Percentiles rank a stretch among this genome's conserved stretches.
Evolutionary conservation across 2,113 vertebrate species (phyloP).

Genomic region (Chlamydotis undulata): DNA sequence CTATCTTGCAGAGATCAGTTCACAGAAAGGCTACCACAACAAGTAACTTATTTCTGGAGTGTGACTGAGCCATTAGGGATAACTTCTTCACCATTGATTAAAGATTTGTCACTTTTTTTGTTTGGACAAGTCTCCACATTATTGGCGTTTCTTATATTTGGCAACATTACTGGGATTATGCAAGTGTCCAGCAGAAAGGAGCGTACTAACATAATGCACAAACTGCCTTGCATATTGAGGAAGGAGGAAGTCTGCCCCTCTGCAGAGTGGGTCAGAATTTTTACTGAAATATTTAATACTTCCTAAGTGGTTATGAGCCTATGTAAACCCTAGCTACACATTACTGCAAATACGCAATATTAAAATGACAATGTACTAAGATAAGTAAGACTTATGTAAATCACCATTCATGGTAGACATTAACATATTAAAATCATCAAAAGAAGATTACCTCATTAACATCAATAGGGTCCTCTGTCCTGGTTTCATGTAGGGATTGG

Average conservation of each 20-base stretch:
- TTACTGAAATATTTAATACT: background rate
- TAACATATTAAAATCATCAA: background rate
- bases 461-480: accelerated
- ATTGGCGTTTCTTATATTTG: background rate
- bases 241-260: background rate
- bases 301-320: background rate
- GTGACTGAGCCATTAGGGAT: background rate
- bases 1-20: background rate
- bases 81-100: background rate
- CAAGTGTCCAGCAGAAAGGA: background rate
- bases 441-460: background rate
- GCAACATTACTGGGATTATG: background rate
- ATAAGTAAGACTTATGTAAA: background rate
- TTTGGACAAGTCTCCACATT: background rate
- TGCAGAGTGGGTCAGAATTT: background rate
- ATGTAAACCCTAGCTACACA: background rate
- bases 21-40: background rate
- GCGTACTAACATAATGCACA: background rate
- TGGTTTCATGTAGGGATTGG: no score
- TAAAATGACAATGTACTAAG: background rate
- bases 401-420: background rate
- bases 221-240: background rate
- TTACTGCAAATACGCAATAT: background rate
- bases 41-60: background rate
- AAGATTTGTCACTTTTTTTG: background rate